Conservation (phyloP, 2,888 invertebrate genomes). For the Deilephila elpenor region DNA sequence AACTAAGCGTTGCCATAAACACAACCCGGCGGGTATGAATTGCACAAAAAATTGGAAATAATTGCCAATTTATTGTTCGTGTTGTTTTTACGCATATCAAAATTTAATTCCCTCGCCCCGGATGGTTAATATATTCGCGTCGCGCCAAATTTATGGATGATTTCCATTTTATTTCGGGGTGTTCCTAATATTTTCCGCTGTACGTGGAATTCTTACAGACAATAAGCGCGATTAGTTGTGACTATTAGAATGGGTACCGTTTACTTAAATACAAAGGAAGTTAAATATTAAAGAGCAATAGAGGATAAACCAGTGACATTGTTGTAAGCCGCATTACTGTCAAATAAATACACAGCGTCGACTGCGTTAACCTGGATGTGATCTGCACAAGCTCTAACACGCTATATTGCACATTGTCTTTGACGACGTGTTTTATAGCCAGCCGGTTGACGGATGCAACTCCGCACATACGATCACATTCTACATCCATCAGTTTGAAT, state of each 20-base stretch:
- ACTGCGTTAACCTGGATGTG: too few species aligned
- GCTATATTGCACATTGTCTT: constrained; percentile 2
- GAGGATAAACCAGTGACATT: too few species aligned
- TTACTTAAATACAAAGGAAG: not conserved
- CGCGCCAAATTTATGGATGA: constrained; percentile 5
- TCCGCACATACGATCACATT: too few species aligned
- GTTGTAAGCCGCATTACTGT: too few species aligned
- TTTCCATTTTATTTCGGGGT: constrained; percentile 6
- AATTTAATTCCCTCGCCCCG: constrained; percentile 55
- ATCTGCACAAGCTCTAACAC: not conserved
- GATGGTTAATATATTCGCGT: constrained; percentile 32
- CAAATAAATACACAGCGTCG: too few species aligned
- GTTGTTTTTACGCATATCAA: constrained; percentile 62
- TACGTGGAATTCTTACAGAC: not conserved
- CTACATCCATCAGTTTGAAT: too few species aligned
- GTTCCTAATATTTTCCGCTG: not conserved
- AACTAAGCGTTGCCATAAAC: constrained; percentile 84
- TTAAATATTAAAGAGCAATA: not conserved
- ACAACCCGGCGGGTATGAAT: constrained; percentile 81
- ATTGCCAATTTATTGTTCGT: constrained; percentile 75
- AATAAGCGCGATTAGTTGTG: not conserved
- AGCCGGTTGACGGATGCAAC: not conserved
- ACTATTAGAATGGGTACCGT: not conserved
- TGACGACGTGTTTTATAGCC: not conserved
- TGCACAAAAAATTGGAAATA: constrained; percentile 80